These are phyloP conservation scores for Samia ricini DNA, from an alignment of 1,140 invertebrate genomes.

Conservation along the genomic window DNA sequence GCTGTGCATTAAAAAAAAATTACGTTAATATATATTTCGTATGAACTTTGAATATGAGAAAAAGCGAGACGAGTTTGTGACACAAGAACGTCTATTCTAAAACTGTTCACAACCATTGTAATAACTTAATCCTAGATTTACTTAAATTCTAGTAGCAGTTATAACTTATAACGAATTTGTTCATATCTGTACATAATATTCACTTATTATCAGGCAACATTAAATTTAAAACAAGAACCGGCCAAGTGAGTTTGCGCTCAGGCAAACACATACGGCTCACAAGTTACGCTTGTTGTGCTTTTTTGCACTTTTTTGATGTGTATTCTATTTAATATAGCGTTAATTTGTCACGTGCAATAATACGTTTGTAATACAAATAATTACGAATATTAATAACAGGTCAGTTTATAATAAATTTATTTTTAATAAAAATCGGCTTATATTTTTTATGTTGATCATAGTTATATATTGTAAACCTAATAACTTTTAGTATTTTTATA, in stretches of 20 bases:
- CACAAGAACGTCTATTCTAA: too few species aligned
- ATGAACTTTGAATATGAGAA: too few species aligned
- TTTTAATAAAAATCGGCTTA: too few species aligned
- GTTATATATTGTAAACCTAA: too few species aligned
- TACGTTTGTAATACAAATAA: background rate
- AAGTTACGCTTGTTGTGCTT: background rate
- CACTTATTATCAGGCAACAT: constrained; percentile 3
- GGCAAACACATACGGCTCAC: background rate
- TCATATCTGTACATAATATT: background rate
- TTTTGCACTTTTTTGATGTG: too few species aligned
- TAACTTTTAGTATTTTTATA: too few species aligned
- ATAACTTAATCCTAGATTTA: background rate
- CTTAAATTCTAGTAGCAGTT: too few species aligned
- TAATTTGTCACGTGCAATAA: background rate
- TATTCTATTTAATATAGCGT: constrained; percentile 1
- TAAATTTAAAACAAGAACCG: constrained; percentile 2
- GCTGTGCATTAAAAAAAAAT: too few species aligned
- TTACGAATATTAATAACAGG: background rate
- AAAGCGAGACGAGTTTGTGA: too few species aligned
- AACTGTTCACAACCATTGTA: too few species aligned
- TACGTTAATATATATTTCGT: too few species aligned
- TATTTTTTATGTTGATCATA: background rate
- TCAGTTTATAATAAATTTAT: background rate
- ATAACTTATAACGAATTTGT: too few species aligned
- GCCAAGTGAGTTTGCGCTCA: constrained; percentile 3